A percentile compares a stretch with the other conserved stretches of the same genome.
Conservation (phyloP, 23 tunicate species). For the Aplidium turbinatum region DNA sequence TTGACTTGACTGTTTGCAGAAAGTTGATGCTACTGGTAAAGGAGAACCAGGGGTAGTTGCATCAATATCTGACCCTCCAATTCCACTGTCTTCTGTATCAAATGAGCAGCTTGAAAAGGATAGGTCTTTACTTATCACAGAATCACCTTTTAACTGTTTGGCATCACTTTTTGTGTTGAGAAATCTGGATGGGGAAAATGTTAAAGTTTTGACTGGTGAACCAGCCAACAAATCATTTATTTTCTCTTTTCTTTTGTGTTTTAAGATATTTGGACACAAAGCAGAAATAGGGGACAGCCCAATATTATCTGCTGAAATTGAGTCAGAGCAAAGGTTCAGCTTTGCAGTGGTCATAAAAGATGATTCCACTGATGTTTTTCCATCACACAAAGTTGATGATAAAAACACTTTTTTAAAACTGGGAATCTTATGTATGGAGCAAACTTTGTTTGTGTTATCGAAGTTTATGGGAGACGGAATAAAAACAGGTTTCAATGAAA, state of each 20-base stretch:
- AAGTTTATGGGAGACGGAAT: too few species aligned
- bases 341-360: too few species aligned
- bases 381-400: too few species aligned
- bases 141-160: slow-evolving; percentile 10
- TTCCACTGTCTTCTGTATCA: slow-evolving; percentile 67
- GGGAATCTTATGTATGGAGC: too few species aligned
- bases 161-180: slow-evolving; percentile 26
- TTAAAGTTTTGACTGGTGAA: slow-evolving; percentile 49
- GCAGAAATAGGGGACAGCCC: too few species aligned
- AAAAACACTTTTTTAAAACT: too few species aligned
- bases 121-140: slow-evolving; percentile 21
- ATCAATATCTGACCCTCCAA: slow-evolving; percentile 30
- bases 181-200: slow-evolving; percentile 73
- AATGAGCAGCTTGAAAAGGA: slow-evolving; percentile 13
- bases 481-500: too few species aligned
- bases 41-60: not conserved
- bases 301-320: too few species aligned
- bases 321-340: too few species aligned
- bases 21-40: slow-evolving; percentile 69
- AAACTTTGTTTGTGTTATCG: too few species aligned
- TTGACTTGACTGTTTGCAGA: slow-evolving; percentile 19
- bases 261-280: slow-evolving; percentile 40
- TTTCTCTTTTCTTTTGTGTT: slow-evolving; percentile 13
- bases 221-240: slow-evolving; percentile 24
- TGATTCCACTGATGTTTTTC: too few species aligned